Conservation (phyloP, 2,113 vertebrate species). For the Hiodon tergisus region DNA sequence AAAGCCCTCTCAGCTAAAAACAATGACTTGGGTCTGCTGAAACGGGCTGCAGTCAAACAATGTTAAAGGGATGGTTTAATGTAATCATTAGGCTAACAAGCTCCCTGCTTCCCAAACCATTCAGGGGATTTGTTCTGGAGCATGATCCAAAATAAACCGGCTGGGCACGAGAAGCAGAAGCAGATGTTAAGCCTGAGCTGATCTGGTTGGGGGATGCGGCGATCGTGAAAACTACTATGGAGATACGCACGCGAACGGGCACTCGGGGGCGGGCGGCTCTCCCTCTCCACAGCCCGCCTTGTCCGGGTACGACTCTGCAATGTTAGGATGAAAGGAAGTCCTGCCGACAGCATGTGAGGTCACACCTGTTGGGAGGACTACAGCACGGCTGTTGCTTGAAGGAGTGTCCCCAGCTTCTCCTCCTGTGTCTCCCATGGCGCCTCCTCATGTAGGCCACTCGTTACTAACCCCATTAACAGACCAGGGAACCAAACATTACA, state of each 20-base stretch:
- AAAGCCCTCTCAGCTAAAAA: conserved; percentile 81
- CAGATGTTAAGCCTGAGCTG: conserved; percentile 60
- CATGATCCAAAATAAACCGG: conserved; percentile 79
- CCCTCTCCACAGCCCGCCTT: too few relatives aligned
- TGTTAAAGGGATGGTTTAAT: conserved; percentile 96
- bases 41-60: conserved; percentile 87
- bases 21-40: conserved; percentile 90
- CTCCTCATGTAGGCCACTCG: too few relatives aligned
- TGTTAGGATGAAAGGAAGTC: too few relatives aligned
- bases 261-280: too few relatives aligned
- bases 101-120: conserved; percentile 85
- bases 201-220: conserved; percentile 72
- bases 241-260: neutral
- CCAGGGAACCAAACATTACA: too few relatives aligned
- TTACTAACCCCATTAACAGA: too few relatives aligned
- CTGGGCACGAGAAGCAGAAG: conserved; percentile 67
- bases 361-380: too few relatives aligned
- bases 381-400: too few relatives aligned
- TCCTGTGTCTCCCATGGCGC: too few relatives aligned
- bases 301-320: too few relatives aligned
- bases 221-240: conserved; percentile 77
- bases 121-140: conserved; percentile 89
- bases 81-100: conserved; percentile 98
- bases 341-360: too few relatives aligned
- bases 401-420: too few relatives aligned